Evolutionary conservation across 2,888 invertebrate species (phyloP).

Genomic region (Pseudococcus jackbeardsleyi): DNA sequence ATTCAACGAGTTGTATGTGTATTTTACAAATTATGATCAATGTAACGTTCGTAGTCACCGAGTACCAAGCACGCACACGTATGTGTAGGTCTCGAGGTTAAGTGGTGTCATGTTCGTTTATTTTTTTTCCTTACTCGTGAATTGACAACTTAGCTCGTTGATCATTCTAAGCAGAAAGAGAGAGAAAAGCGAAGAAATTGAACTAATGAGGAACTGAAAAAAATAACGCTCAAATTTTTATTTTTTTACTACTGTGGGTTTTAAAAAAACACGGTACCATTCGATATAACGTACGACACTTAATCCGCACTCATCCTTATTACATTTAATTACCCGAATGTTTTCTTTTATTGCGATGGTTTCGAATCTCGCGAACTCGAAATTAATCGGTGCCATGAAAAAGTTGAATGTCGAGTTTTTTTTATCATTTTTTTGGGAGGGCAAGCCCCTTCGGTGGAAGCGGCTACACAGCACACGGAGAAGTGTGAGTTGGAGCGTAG

Average conservation of each 20-base stretch:
- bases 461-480: no score
- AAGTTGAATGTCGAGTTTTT: no score
- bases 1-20: not conserved
- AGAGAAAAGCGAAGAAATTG: not conserved
- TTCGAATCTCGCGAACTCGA: no score
- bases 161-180: not conserved
- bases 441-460: no score
- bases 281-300: not conserved
- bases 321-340: not conserved
- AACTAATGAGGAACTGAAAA: not conserved
- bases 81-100: constrained; percentile 37
- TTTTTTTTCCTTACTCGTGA: not conserved
- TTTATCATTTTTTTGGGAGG: no score
- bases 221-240: not conserved
- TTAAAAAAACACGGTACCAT: not conserved
- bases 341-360: not conserved
- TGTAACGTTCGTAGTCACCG: not conserved
- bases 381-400: no score
- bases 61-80: not conserved
- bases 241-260: not conserved
- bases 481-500: not conserved
- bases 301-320: not conserved
- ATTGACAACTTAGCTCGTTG: not conserved
- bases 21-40: constrained; percentile 43
- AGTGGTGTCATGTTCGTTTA: constrained; percentile 1